Conservation (phyloP, 2,888 invertebrate genomes). For the Bembecia ichneumoniformis region DNA sequence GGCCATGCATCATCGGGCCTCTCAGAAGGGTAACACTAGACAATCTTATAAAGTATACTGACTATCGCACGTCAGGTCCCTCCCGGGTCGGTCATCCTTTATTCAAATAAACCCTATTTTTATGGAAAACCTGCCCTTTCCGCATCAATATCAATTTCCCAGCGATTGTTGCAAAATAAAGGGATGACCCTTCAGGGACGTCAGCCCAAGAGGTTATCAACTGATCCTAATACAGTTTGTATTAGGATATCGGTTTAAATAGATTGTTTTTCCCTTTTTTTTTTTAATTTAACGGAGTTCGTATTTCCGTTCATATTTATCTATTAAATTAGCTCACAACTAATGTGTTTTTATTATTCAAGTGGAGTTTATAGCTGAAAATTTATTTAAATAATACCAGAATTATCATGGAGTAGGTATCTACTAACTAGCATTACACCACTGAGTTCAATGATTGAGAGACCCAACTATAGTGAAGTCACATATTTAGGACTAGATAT, state of each 20-base stretch:
- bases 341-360: too few relatives aligned
- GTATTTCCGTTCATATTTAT: neutral
- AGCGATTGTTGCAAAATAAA: conserved; percentile 72
- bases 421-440: too few relatives aligned
- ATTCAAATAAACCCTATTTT: conserved; percentile 74
- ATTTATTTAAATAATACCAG: too few relatives aligned
- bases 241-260: conserved; percentile 55
- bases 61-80: conserved; percentile 51
- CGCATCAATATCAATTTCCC: conserved; percentile 73
- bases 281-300: conserved; percentile 3
- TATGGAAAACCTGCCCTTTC: conserved; percentile 71
- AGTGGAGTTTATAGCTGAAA: too few relatives aligned
- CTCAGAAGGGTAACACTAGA: conserved; percentile 29
- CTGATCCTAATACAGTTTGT: conserved; percentile 36
- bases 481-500: too few relatives aligned
- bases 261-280: conserved; percentile 15
- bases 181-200: conserved; percentile 69
- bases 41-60: conserved; percentile 60
- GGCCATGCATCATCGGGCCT: conserved; percentile 36
- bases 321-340: too few relatives aligned
- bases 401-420: too few relatives aligned
- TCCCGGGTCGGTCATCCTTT: conserved; percentile 61
- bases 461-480: too few relatives aligned
- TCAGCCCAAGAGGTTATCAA: conserved; percentile 49
- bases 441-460: too few relatives aligned